These are phyloP conservation scores for Iphiclides podalirius DNA, from an alignment of 2,888 invertebrate genomes.

Conservation along the genomic window DNA sequence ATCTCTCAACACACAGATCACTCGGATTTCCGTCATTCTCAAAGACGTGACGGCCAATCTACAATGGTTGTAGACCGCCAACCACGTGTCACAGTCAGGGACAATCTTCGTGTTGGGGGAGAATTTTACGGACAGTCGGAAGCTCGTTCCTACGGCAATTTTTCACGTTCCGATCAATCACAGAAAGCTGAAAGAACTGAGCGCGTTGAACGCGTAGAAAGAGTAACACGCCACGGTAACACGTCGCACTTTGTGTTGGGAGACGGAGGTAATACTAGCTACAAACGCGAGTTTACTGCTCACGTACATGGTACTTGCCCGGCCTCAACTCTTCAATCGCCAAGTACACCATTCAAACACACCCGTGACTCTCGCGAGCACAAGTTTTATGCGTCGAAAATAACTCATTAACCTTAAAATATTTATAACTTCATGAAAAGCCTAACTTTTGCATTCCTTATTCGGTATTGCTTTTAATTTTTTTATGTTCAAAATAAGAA, in stretches of 20 bases:
- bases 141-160: slow-evolving; percentile 84
- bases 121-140: slow-evolving; percentile 88
- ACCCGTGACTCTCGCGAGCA: slow-evolving; percentile 91
- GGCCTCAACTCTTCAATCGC: slow-evolving; percentile 87
- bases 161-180: slow-evolving; percentile 73
- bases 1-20: slow-evolving; percentile 76
- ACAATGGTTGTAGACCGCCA: slow-evolving; percentile 80
- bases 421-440: slow-evolving; percentile 18
- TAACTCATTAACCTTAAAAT: slow-evolving; percentile 53
- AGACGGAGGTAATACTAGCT: slow-evolving; percentile 83
- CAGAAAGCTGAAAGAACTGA: slow-evolving; percentile 58
- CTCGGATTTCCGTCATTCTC: slow-evolving; percentile 53
- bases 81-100: slow-evolving; percentile 80
- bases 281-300: slow-evolving; percentile 88
- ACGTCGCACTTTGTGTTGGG: slow-evolving; percentile 88
- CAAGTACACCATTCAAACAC: slow-evolving; percentile 89
- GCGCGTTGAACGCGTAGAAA: slow-evolving; percentile 80
- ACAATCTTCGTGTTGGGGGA: slow-evolving; percentile 86
- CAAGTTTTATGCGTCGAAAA: slow-evolving; percentile 88
- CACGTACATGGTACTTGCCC: slow-evolving; percentile 89
- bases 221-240: slow-evolving; percentile 82
- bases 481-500: slow-evolving; percentile 31
- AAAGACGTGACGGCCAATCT: slow-evolving; percentile 78
- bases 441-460: slow-evolving; percentile 45
- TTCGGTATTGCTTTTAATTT: slow-evolving; percentile 39